Percentiles rank a stretch among this genome's conserved stretches.
These are phyloP conservation scores for Mormyrus lacerda DNA, from an alignment of 2,113 vertebrate species.

Conservation along the genomic window DNA sequence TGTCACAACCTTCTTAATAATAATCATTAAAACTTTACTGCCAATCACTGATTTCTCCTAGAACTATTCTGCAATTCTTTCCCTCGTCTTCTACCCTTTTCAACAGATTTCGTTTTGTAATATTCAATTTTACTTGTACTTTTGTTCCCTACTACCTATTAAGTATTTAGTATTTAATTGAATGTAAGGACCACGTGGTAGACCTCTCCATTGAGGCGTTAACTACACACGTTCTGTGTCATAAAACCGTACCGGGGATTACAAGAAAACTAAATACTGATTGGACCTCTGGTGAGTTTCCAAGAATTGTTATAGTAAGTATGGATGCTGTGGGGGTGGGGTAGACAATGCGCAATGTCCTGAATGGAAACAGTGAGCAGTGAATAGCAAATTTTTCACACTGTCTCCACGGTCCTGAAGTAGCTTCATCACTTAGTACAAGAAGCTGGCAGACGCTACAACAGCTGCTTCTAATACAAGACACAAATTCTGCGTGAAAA, in stretches of 20 bases:
- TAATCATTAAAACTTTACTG: neutral
- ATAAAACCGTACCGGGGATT: neutral
- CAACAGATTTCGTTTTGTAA: neutral
- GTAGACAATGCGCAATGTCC: neutral
- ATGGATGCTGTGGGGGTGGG: neutral
- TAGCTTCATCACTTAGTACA: slow-evolving; percentile 16
- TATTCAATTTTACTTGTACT: neutral
- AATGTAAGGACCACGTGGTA: neutral
- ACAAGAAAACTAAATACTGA: neutral
- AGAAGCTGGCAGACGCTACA: neutral
- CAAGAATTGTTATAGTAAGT: neutral
- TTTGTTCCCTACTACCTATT: neutral
- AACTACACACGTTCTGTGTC: neutral
- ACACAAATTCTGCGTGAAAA: slow-evolving; percentile 2
- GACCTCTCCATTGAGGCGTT: neutral
- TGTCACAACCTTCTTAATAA: neutral
- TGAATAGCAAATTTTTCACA: neutral
- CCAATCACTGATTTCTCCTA: neutral
- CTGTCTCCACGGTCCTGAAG: neutral
- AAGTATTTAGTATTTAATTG: neutral
- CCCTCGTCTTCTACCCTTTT: neutral
- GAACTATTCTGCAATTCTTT: neutral
- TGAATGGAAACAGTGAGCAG: neutral
- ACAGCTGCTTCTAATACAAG: slow-evolving; percentile 46
- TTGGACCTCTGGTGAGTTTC: neutral